Evolutionary conservation across 2,113 vertebrate species (phyloP), one percentile per base, ranked within the genome.

Genomic region (Leptobrachium ailaonicum): DNA sequence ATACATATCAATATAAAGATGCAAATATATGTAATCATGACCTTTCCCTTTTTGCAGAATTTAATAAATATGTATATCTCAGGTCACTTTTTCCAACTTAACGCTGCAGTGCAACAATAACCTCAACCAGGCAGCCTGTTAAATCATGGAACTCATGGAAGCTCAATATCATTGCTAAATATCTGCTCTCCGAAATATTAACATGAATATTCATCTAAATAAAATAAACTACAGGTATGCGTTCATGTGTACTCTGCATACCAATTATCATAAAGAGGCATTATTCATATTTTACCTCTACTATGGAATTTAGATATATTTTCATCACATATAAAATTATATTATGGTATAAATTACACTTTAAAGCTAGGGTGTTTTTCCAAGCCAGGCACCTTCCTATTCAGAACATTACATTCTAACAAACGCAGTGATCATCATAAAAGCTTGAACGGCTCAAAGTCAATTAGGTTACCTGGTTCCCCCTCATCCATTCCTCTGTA

Each of bases 361-460:
- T 73, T 41, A 73, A 45, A n/a, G 70, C 69, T 66, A 45, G 56
- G 47, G 60, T 63, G 5, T 79, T 56, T 79, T 79, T 58, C 70
- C 66, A 47, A 66, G 70, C 77, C 77, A 79, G 72, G 13, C 43
- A 66, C 53, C 70, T 44, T 79, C 73, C 71, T 60, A 54, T 50
- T 66, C n/a, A 42, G 77, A 79, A 79, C 77, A 79, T 79, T 79
- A 43, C 2, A 70, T 79, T 73, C 77, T 66, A 66, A 79, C 42
- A 70, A 79, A 73, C 73, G 67, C 68, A 71, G 53, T 71, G 76
- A 71, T 78, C 67, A 78, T 78, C 76, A 78, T 78, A 78, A 78
- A 78, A 78, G 67, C 76, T 78, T 71, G 76, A 54, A 63, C 71
- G 54, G 68, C 76, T 78, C 76, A 78, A 78, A 78, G 76, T 78